phyloP scores from a whole-genome alignment of 1,140 invertebrate species.

The Drosophila subobscura region DNA sequence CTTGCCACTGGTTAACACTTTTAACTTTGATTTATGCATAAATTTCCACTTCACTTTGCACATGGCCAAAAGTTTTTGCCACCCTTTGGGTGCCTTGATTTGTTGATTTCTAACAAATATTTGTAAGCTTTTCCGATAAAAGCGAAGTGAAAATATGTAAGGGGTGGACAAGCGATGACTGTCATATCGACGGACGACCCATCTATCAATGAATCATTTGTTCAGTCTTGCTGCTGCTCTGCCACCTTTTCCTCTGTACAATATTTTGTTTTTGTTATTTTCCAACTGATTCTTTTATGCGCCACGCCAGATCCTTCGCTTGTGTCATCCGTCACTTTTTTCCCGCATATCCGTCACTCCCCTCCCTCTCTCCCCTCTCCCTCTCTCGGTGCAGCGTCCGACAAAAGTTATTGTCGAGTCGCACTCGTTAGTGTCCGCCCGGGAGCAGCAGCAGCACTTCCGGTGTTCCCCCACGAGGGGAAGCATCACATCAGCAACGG shows the following conservation, averaged over 20 bases:
- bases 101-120: slow-evolving; percentile 77
- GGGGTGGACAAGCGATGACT: slow-evolving; percentile 53
- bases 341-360: neutral
- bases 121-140: slow-evolving; percentile 66
- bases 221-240: slow-evolving; percentile 33
- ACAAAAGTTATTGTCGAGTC: neutral
- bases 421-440: slow-evolving; percentile 54
- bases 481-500: slow-evolving; percentile 23
- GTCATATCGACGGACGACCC: slow-evolving; percentile 36
- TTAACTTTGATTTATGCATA: slow-evolving; percentile 80
- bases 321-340: slow-evolving; percentile 68
- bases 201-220: slow-evolving; percentile 71
- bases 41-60: slow-evolving; percentile 78
- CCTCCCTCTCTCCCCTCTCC: neutral
- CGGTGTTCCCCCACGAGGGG: slow-evolving; percentile 28
- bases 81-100: slow-evolving; percentile 51
- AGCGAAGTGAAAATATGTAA: neutral
- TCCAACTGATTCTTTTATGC: slow-evolving; percentile 42
- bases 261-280: slow-evolving; percentile 26
- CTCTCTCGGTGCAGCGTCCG: neutral
- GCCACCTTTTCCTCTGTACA: slow-evolving; percentile 21
- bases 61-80: slow-evolving; percentile 45
- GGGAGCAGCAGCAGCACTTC: slow-evolving; percentile 40
- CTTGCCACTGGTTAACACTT: slow-evolving; percentile 70
- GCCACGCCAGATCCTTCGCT: slow-evolving; percentile 6